These are phyloP conservation scores for Hozukius guyotensis DNA, from an alignment of 2,797 vertebrate species.

Conservation along the genomic window DNA sequence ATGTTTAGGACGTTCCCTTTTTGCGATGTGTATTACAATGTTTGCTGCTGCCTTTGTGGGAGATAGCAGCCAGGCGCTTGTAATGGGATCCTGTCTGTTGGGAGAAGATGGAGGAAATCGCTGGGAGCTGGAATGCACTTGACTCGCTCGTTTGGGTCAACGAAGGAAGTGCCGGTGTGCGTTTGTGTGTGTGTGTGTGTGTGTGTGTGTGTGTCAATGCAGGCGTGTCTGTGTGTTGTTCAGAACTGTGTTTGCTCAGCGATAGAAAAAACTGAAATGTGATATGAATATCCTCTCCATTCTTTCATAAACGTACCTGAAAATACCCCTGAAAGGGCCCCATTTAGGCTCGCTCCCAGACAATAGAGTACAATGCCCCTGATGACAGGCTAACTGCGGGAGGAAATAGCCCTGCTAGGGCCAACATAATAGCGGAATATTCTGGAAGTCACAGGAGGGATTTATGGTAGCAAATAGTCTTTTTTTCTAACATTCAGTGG, in stretches of 20 bases:
- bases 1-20: constrained; percentile 12
- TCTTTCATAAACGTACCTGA: constrained; percentile 76
- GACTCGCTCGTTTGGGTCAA: constrained; percentile 71
- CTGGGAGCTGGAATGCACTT: constrained; percentile 75
- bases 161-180: constrained; percentile 67
- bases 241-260: constrained; percentile 58
- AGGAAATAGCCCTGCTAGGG: constrained; percentile 74
- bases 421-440: constrained; percentile 73
- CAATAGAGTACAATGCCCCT: constrained; percentile 73
- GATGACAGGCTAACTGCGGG: constrained; percentile 79
- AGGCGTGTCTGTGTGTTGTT: constrained; percentile 36
- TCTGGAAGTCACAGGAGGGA: constrained; percentile 68
- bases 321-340: constrained; percentile 71
- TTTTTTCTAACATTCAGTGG: constrained; percentile 52
- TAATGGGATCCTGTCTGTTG: constrained; percentile 76
- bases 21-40: constrained; percentile 19
- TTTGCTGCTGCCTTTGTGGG: constrained; percentile 50
- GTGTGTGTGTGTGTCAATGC: constrained; percentile 6
- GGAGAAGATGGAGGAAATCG: constrained; percentile 74
- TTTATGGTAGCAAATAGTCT: constrained; percentile 72
- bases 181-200: constrained; percentile 22
- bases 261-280: constrained; percentile 75
- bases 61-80: constrained; percentile 69
- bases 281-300: constrained; percentile 81
- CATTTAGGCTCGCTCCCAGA: constrained; percentile 65